Conservation (phyloP, 1,140 invertebrate species). For the Drosophila pachea region DNA sequence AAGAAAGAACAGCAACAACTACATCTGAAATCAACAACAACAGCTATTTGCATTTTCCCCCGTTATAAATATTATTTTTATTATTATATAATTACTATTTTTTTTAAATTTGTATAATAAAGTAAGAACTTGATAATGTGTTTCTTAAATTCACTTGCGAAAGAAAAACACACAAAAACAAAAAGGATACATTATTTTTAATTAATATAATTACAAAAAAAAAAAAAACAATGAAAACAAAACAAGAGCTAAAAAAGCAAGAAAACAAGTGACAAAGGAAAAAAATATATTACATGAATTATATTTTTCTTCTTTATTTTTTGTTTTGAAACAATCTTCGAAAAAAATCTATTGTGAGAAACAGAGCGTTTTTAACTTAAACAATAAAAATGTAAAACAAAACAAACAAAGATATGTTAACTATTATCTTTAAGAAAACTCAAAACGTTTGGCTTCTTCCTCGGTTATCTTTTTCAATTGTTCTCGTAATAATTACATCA, state of each 20-base stretch:
- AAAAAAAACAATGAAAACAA: conserved; percentile 13
- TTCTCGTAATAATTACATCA: too few relatives aligned
- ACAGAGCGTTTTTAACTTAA: conserved; percentile 76
- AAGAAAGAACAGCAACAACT: conserved; percentile 41
- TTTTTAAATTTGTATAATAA: conserved; percentile 76
- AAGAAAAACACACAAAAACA: conserved; percentile 44
- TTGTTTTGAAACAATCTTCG: conserved; percentile 61
- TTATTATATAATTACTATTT: conserved; percentile 76
- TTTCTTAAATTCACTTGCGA: conserved; percentile 73
- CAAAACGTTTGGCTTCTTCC: too few relatives aligned
- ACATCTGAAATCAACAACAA: conserved; percentile 36
- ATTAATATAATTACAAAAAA: conserved; percentile 51
- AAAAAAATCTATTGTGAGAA: conserved; percentile 73
- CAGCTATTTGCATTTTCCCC: conserved; percentile 69
- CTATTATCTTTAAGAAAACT: too few relatives aligned
- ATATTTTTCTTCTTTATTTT: conserved; percentile 72
- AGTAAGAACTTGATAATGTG: conserved; percentile 74
- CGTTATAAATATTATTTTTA: conserved; percentile 75
- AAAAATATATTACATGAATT: conserved; percentile 64
- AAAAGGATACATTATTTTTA: conserved; percentile 53
- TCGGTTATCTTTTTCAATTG: too few relatives aligned
- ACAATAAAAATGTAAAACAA: conserved; percentile 74
- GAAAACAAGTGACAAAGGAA: conserved; percentile 36
- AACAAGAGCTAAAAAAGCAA: conserved; percentile 13
- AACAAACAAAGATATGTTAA: conserved; percentile 22